Evolutionary conservation across 2,113 vertebrate species (phyloP).

Genomic region (Daboia siamensis): DNA sequence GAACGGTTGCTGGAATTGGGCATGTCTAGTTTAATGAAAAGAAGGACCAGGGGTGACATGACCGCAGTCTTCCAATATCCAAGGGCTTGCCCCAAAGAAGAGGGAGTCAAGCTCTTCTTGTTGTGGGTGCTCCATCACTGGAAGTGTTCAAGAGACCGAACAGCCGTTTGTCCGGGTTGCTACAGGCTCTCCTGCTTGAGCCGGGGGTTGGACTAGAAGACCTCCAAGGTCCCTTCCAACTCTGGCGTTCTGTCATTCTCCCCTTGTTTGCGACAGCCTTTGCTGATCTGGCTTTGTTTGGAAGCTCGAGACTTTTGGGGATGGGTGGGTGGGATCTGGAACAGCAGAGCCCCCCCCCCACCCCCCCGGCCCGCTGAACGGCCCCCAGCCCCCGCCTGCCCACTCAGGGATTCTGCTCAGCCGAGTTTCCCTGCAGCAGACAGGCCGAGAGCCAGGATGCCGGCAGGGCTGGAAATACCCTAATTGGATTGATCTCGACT

Average conservation of each 20-base stretch:
- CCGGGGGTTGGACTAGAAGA: no score
- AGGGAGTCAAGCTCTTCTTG: no score
- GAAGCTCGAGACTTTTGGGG: not conserved
- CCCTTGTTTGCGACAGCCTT: not conserved
- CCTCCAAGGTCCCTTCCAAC: no score
- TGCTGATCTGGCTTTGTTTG: not conserved
- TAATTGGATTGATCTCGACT: slow-evolving; percentile 71
- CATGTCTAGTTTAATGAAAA: accelerated
- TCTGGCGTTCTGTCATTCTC: not conserved
- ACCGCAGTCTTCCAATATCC: accelerated
- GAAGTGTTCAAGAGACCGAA: no score
- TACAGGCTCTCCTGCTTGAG: no score
- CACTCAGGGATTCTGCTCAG: not conserved
- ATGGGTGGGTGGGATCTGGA: not conserved
- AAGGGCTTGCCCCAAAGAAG: no score
- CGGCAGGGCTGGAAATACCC: slow-evolving; percentile 65
- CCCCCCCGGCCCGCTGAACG: not conserved
- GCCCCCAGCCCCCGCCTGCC: not conserved
- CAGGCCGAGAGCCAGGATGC: slow-evolving; percentile 43
- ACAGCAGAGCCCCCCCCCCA: not conserved
- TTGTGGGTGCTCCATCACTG: no score
- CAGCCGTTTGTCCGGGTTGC: no score
- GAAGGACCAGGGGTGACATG: no score
- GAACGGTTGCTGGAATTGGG: no score
- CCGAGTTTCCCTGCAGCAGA: slow-evolving; percentile 15